Percentiles rank a stretch among this genome's conserved stretches.
Evolutionary conservation across 2,888 invertebrate genomes (phyloP).

Genomic region (Leistus spinibarbis): DNA sequence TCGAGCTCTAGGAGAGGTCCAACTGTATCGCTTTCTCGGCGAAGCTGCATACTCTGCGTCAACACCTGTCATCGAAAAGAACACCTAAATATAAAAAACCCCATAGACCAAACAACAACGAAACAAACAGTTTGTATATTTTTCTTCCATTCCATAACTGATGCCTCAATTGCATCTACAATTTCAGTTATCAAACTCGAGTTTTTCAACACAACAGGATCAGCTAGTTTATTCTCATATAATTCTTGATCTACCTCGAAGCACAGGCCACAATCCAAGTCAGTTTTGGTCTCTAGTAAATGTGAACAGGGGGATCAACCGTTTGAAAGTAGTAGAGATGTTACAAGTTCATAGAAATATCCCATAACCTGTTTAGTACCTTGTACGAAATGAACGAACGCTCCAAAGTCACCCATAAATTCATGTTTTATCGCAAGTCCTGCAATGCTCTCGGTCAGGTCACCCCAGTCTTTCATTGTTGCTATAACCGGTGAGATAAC

Average conservation of each 20-base stretch:
- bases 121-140: conserved; percentile 69
- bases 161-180: conserved; percentile 67
- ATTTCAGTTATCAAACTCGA: conserved; percentile 66
- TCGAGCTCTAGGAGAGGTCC: conserved; percentile 83
- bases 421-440: conserved; percentile 59
- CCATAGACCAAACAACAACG: too few relatives aligned
- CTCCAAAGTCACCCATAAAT: conserved; percentile 65
- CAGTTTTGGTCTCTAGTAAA: conserved; percentile 65
- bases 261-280: conserved; percentile 66
- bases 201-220: conserved; percentile 63
- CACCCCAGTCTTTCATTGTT: conserved; percentile 62
- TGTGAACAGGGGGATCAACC: too few relatives aligned
- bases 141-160: conserved; percentile 71
- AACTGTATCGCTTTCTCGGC: conserved; percentile 78
- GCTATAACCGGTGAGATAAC: conserved; percentile 58
- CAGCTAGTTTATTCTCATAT: conserved; percentile 65
- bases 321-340: too few relatives aligned
- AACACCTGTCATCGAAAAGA: conserved; percentile 61
- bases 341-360: too few relatives aligned
- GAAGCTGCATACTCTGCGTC: conserved; percentile 78
- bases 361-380: too few relatives aligned
- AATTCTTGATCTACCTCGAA: conserved; percentile 66
- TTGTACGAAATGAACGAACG: conserved; percentile 61
- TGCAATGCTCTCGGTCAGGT: conserved; percentile 57
- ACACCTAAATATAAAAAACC: background rate